Conservation (phyloP, 2,113 vertebrate species). For the Chloroceryle aenea region DNA sequence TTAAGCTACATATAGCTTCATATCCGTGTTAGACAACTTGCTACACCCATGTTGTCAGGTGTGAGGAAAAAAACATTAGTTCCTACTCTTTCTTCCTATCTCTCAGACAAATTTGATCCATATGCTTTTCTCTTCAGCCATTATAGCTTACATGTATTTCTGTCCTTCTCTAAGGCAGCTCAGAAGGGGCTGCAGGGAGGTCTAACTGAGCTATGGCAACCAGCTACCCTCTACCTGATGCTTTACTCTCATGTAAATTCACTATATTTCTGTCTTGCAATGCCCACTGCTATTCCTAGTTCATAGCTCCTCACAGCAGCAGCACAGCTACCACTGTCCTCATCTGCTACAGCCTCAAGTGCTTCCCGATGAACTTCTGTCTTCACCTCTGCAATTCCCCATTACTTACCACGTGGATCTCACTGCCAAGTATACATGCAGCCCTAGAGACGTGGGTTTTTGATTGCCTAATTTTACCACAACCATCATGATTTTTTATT, state of each 20-base stretch:
- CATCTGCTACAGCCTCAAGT: background rate
- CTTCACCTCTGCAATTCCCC: background rate
- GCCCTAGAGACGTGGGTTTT: background rate
- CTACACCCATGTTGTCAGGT: background rate
- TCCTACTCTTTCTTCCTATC: background rate
- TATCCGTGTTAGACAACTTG: background rate
- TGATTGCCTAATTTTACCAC: background rate
- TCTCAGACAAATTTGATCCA: background rate
- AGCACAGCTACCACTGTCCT: background rate
- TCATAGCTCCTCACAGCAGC: background rate
- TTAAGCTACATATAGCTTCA: background rate
- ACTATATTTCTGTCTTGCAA: background rate
- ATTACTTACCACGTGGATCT: background rate
- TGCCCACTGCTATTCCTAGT: background rate
- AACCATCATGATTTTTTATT: background rate
- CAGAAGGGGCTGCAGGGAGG: background rate
- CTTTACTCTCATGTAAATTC: background rate
- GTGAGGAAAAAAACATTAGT: background rate
- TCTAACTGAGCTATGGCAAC: background rate
- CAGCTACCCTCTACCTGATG: background rate
- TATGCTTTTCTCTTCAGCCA: background rate
- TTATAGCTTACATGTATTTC: background rate
- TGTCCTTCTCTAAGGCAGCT: background rate
- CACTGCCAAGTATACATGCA: background rate
- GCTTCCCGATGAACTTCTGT: background rate